phyloP scores from a whole-genome alignment of 2,888 invertebrate genomes.

The Pristionchus fissidentatus region DNA sequence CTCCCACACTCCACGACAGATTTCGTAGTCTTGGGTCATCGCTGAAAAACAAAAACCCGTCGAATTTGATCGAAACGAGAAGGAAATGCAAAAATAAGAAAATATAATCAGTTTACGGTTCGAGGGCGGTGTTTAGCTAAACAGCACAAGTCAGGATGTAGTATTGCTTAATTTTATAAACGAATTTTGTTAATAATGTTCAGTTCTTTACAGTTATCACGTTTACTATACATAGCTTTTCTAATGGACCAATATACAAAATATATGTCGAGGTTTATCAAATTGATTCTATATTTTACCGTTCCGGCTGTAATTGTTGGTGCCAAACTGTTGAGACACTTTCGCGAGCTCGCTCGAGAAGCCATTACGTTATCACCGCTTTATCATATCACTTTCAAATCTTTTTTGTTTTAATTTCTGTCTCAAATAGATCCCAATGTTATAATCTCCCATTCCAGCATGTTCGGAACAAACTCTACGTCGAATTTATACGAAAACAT shows the following conservation, averaged over 20 bases:
- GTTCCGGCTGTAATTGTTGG: not conserved
- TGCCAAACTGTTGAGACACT: not conserved
- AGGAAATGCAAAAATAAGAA: not conserved
- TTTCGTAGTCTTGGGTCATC: conserved; percentile 86
- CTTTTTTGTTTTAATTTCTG: not conserved
- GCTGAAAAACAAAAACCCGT: not conserved
- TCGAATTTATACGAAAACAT: conserved; percentile 53
- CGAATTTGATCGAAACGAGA: not conserved
- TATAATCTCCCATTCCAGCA: conserved; percentile 7
- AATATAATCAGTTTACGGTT: conserved; percentile 8
- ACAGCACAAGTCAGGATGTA: not conserved
- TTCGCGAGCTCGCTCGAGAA: not conserved
- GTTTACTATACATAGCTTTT: too few species aligned
- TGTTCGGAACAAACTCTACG: conserved; percentile 38
- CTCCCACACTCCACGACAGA: conserved; percentile 94
- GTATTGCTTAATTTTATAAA: not conserved
- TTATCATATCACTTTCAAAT: not conserved
- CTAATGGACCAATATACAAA: too few species aligned
- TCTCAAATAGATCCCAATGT: not conserved
- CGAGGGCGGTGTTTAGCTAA: conserved; percentile 3
- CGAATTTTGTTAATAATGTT: too few species aligned
- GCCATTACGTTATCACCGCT: not conserved
- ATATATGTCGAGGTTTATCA: too few species aligned
- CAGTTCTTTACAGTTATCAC: too few species aligned
- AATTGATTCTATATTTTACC: too few species aligned